Evolutionary conservation across 1,140 invertebrate genomes (phyloP), one percentile per base, ranked within the genome.

Genomic region (Brachionus angularis): DNA sequence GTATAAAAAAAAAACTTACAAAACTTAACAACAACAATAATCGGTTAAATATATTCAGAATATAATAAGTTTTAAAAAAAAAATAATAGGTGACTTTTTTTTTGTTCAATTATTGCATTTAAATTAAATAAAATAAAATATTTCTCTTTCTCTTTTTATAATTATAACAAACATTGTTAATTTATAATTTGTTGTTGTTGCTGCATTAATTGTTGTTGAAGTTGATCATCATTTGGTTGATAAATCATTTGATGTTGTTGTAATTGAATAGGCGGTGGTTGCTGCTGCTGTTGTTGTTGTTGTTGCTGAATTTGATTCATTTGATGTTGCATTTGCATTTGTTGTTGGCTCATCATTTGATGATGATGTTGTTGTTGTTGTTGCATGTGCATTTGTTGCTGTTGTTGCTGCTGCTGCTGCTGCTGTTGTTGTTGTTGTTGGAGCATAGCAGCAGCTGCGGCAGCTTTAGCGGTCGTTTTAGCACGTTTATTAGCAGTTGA

Each of bases 81-180:
- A n/a, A n/a, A n/a, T n/a, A n/a, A n/a, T n/a, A n/a, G n/a, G n/a
- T n/a, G n/a, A n/a, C n/a, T n/a, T n/a, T n/a, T n/a, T n/a, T n/a
- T n/a, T n/a, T n/a, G n/a, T n/a, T n/a, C n/a, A n/a, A n/a, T n/a
- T n/a, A n/a, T n/a, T n/a, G n/a, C n/a, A n/a, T n/a, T n/a, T 52
- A 55, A 55, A 55, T 33, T 55, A 55, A 55, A 55, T 58, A 58
- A 58, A 58, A 39, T 23, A 39, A 39, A 58, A 39, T 42, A 39
- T 23, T 16, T 21, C 10, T 18, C 18, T 21, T 23, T 58, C 39
- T 39, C 5, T 12, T n/a, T 5, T 12, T 34, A 0, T 27, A 52
- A 31, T 5, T 14, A 18, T 46, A 46, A 7, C 49, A n/a, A n/a
- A n/a, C n/a, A 5, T 4, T 34, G 4, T 42, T 58, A 58, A 25